Conservation (phyloP, 2,888 invertebrate species). For the Suillia variegata region DNA sequence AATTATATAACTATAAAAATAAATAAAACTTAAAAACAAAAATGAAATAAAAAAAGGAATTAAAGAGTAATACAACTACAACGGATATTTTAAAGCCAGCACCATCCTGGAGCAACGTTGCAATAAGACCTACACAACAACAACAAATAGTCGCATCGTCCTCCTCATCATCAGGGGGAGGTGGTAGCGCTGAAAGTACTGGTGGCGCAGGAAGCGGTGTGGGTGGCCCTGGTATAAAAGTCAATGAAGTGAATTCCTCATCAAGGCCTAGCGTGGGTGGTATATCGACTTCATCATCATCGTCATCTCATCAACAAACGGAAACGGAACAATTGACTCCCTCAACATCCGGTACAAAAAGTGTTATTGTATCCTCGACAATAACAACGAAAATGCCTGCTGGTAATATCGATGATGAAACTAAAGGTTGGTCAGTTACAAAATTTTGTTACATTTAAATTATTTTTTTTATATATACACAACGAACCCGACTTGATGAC, state of each 20-base stretch:
- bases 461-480: too few relatives aligned
- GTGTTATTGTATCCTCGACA: slow-evolving; percentile 31
- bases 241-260: slow-evolving; percentile 34
- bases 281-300: slow-evolving; percentile 51
- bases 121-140: slow-evolving; percentile 41
- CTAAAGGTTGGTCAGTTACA: slow-evolving; percentile 61
- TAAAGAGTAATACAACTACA: slow-evolving; percentile 54
- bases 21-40: too few relatives aligned
- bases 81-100: slow-evolving; percentile 63
- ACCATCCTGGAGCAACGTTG: slow-evolving; percentile 65
- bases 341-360: slow-evolving; percentile 21
- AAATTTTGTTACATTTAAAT: too few relatives aligned
- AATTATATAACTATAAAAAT: too few relatives aligned
- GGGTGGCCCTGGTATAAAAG: too few relatives aligned
- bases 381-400: slow-evolving; percentile 19
- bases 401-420: slow-evolving; percentile 64
- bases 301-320: slow-evolving; percentile 44
- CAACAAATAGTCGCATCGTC: slow-evolving; percentile 44
- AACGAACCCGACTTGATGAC: too few relatives aligned
- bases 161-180: slow-evolving; percentile 48
- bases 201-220: slow-evolving; percentile 31
- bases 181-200: slow-evolving; percentile 45
- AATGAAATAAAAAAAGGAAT: slow-evolving; percentile 51
- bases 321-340: slow-evolving; percentile 22
- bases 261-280: slow-evolving; percentile 54